A percentile compares a stretch with the other conserved stretches of the same genome.
Conservation (phyloP, 1,140 invertebrate species). For the Apolygus lucorum region DNA sequence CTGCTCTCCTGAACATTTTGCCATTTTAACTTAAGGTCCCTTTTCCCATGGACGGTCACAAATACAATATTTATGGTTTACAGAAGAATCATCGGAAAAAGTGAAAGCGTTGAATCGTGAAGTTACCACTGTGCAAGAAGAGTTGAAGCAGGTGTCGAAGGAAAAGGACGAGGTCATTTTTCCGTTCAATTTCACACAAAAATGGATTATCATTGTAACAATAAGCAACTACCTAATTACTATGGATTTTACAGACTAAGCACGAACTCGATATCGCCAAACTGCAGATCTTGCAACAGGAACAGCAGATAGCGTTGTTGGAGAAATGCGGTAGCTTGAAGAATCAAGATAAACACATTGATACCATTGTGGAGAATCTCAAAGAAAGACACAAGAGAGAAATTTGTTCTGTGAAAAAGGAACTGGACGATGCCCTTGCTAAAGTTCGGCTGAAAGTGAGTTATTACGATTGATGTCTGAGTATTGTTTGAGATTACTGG, state of each 20-base stretch:
- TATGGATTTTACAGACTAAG: constrained; percentile 3
- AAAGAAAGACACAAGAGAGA: constrained; percentile 26
- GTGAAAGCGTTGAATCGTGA: background rate
- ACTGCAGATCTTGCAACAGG: constrained; percentile 18
- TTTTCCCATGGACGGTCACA: too few species aligned
- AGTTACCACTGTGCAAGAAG: constrained; percentile 2
- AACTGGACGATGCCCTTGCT: constrained; percentile 11
- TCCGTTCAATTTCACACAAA: background rate
- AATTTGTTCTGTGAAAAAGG: constrained; percentile 9
- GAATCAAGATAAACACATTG: constrained; percentile 26
- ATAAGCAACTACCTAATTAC: background rate
- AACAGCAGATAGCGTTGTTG: constrained; percentile 21
- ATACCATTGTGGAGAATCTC: constrained; percentile 21
- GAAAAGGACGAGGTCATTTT: constrained; percentile 21
- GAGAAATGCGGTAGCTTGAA: constrained; percentile 20
- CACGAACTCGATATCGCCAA: constrained; percentile 21
- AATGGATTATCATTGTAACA: background rate
- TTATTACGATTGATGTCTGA: background rate
- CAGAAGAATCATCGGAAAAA: constrained; percentile 5
- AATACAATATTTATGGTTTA: background rate
- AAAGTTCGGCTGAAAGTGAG: constrained; percentile 26
- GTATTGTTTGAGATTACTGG: background rate
- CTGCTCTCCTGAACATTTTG: too few species aligned
- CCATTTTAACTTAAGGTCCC: too few species aligned
- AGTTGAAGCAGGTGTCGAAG: constrained; percentile 11